These are phyloP conservation scores for Apis cerana DNA, from an alignment of 1,140 invertebrate genomes.

Conservation along the genomic window DNA sequence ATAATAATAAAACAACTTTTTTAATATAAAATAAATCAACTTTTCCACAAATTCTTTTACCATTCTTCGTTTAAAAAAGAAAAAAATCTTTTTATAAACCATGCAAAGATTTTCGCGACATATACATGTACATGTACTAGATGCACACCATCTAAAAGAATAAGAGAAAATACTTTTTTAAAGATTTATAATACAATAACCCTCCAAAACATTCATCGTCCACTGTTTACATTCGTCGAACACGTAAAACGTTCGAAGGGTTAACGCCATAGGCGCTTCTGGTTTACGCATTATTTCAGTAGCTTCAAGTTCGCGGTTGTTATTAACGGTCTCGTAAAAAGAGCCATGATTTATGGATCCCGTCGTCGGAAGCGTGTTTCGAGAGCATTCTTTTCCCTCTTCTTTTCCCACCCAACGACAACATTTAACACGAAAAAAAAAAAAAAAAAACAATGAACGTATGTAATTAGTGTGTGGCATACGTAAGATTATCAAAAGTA, in stretches of 20 bases:
- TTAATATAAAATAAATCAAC: too few species aligned
- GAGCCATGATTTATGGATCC: slow-evolving; percentile 34
- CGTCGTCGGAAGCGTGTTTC: slow-evolving; percentile 15
- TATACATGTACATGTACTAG: too few species aligned
- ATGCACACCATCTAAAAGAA: too few species aligned
- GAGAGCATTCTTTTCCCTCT: background rate
- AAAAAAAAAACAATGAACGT: slow-evolving; percentile 15
- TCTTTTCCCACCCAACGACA: background rate
- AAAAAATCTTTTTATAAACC: too few species aligned
- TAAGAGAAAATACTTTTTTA: too few species aligned
- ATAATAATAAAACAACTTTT: too few species aligned
- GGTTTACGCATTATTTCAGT: background rate
- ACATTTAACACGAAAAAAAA: background rate
- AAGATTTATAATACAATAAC: too few species aligned
- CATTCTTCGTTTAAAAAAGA: too few species aligned
- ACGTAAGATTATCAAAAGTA: too few species aligned
- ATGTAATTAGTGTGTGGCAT: too few species aligned
- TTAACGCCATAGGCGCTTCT: background rate
- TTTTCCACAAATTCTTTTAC: too few species aligned
- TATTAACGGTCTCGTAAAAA: slow-evolving; percentile 34
- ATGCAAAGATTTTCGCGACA: too few species aligned
- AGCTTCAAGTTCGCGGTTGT: background rate
- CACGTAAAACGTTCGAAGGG: background rate
- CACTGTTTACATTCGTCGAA: background rate
- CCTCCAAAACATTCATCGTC: background rate